Evolutionary conservation across 2,113 vertebrate species (phyloP), one percentile per base, ranked within the genome.

Genomic region (Sturnira hondurensis): DNA sequence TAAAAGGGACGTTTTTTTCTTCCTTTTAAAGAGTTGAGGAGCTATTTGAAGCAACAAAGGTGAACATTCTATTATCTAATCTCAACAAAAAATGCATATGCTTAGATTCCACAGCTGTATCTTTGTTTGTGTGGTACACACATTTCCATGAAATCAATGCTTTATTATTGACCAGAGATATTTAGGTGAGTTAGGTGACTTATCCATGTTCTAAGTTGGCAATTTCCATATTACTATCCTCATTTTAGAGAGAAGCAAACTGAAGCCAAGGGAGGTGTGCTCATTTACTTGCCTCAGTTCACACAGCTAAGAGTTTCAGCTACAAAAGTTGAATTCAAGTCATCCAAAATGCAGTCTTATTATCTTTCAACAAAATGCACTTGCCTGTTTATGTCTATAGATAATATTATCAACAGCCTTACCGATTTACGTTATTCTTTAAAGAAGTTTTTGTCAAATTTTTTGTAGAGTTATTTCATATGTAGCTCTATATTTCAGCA

Each of bases 41-140:
- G 0, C 0, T 3, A 89, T 63, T 73, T 78, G 4, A 63, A 78
- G 3, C 11, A 76, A 13, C 0, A 71, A 56, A 0, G 6, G 1
- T 54, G 80, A 67, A 73, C 2, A 38, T 61, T 78, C 0, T 26
- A 67, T 43, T 45, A 95, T 50, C 78, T 70, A 20, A 77, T 45
- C 9, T 43, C 14, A 54, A 31, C 15, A 36, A n/a, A n/a, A 68
- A 83, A 36, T 1, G 7, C 24, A 31, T 52, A 41, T 12, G 12
- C 2, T 36, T 31, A 70, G 3, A 2, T 78, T 76, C 45, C 47
- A 85, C 67, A 43, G 9, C 12, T 85, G 28, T 36, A 56, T 38
- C 7, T 68, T 7, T 2, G 14, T 41, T 56, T 3, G 20, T 56
- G 19, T 81, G 38, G 45, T 70, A 22, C 3, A 4, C 67, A 6